Evolutionary conservation across 2,888 invertebrate species (phyloP), one percentile per base, ranked within the genome.

Genomic region (Torymus tubicola): DNA sequence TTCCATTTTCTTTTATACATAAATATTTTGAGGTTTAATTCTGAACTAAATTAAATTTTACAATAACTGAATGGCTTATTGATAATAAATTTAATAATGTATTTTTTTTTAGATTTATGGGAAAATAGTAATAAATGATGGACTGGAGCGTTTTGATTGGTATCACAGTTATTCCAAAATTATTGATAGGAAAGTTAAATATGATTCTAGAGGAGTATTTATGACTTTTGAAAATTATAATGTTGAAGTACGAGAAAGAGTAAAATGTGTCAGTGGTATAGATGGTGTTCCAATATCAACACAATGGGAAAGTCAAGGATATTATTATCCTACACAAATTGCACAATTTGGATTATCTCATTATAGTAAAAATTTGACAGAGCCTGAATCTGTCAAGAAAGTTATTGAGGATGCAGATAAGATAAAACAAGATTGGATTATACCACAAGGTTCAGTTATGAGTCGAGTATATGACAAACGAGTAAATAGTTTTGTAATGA

Each of bases 161-260:
- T 95, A 96, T 13, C 98, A 99, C 91, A 98, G 97, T 89, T 97
- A 97, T 90, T 96, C 97, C 24, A 96, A 96, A 91, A 94, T 98
- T 10, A 97, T 97, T 89, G 94, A 95, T 85, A 98, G 98, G 0
- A 96, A 96, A 89, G 95, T 95, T 55, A 95, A 95, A 85, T 99
- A 99, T 91, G 95, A 97, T 88, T 95, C 98, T 0, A 93, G 94
- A 31, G 98, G 98, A 2, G 95, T 97, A 0, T 99, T 98, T 91
- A 96, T 98, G 92, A 98, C 98, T 82, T 99, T 99, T 91, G 98
- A 98, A 88, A 97, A 98, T 90, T 99, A 99, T 91, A 99, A 98
- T 91, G 99, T 99, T 0, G 99, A 99, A 92, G 96, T 97, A 5
- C 92, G 99, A 72, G 98, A 98, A 87, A 93, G 99, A 78, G 99